Base-by-base conservation (phyloP, 2,113 vertebrate species). In the Pachypanchax playfairii region DNA sequence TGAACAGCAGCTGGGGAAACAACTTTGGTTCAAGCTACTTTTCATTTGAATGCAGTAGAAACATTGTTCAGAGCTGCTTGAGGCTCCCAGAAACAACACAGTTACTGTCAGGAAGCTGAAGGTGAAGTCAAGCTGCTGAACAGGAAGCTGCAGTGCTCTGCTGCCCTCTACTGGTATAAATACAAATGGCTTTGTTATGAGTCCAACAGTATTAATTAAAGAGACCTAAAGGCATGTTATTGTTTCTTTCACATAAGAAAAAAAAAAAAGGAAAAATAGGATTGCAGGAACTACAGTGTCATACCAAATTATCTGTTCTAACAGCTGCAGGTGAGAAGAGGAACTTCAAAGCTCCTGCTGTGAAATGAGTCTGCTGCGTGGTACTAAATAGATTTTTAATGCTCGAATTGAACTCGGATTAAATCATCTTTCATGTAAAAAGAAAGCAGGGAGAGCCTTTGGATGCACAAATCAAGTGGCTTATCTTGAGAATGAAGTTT, bases 141-240 rank as follows among this genome's bases (percentile, higher is more conserved):
- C 11, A 11, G 0, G 13, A 18, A 1, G 9, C n/a, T 38, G 49
- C 31, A 65, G 58, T 50, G 33, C 38, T 51, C 39, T 77, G 71
- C 73, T 79, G 65, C 85, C 85, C 73, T 72, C 85, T 80, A 42
- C 38, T 80, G 85, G 65, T 6, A n/a, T n/a, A n/a, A n/a, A n/a
- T n/a, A n/a, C n/a, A n/a, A 52, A 24, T 4, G 11, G 3, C 44
- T 5, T 29, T 13, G 12, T 3, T 21, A 8, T 10, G 4, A 39
- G 2, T 21, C 18, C 35, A n/a, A 46, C 13, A 13, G 12, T 24
- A 17, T 12, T 35, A 38, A 53, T 25, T 53, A 15, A 25, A 22
- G 44, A 69, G 15, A 53, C 52, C 17, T 22, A 15, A 6, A 43
- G 15, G 50, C 52, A 48, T 12, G 22, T 53, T 15, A 35, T 17